Conservation (phyloP, 2,113 vertebrate genomes). For the Mionectes macconnelli region DNA sequence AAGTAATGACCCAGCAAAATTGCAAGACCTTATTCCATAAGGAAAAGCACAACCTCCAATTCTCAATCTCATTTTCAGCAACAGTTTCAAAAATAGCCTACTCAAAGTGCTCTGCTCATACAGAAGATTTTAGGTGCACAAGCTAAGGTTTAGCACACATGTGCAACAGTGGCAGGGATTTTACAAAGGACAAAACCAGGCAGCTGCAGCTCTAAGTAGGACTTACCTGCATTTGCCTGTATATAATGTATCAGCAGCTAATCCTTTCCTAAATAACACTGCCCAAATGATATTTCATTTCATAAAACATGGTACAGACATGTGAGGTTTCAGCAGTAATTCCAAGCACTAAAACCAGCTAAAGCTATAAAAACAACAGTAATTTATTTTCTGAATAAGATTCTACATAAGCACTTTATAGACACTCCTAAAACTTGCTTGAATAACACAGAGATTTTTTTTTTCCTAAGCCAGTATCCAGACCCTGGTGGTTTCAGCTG, state of each 20-base stretch:
- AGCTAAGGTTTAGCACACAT: background rate
- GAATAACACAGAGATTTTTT: conserved; percentile 33
- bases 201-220: background rate
- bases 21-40: background rate
- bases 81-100: background rate
- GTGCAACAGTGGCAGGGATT: background rate
- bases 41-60: background rate
- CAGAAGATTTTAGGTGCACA: background rate
- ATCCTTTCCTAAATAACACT: background rate
- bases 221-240: background rate
- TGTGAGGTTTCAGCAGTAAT: conserved; percentile 41
- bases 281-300: background rate
- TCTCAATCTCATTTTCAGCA: background rate
- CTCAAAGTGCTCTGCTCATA: background rate
- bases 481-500: conserved; percentile 47
- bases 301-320: background rate
- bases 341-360: conserved; percentile 10
- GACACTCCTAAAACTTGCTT: conserved; percentile 39
- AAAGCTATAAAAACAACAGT: conserved; percentile 20
- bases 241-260: background rate
- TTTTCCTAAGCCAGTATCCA: conserved; percentile 36
- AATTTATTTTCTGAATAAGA: conserved; percentile 54
- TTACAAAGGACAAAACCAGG: background rate
- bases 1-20: background rate
- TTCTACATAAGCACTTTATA: conserved; percentile 25